Evolutionary conservation across 2,797 vertebrate genomes (phyloP), one percentile per base, ranked within the genome.

Genomic region (Macroramphosus scolopax): DNA sequence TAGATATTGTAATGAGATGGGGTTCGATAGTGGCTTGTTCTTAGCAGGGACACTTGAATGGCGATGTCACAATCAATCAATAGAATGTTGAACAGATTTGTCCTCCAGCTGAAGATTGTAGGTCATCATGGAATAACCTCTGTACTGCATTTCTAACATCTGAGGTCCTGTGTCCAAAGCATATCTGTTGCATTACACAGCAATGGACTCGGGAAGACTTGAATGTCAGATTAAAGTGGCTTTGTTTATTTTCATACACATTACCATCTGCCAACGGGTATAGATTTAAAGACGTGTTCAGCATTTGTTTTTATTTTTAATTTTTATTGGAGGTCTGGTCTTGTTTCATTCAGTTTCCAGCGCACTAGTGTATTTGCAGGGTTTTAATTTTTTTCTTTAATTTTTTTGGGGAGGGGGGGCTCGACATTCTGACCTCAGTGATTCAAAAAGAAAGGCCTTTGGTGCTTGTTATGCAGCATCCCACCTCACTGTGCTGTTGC

Each of bases 11-110:
- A 17, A 24, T 39, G 52, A 60, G 61, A 59, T n/a, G 49, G 52
- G 49, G 28, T 18, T 48, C 41, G 41, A 10, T 38, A 30, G 52
- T 44, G 38, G 52, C 39, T 57, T 25, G 25, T 61, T 16, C 32
- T 51, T 28, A 55, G 66, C 63, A 57, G 65, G 67, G 66, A 81
- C 65, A 80, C 84, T 82, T 86, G 71, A 77, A 84, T 77, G 75
- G 81, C 82, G 78, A 76, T 60, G 74, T 83, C 81, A 89, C 84
- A 88, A 88, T 88, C 88, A 83, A 83, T 72, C 77, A 64, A 38
- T 59, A 66, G 83, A 89, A 83, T 87, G 85, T 87, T 33, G 65
- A 82, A 77, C 65, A 66, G 72, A 78, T 67, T 58, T 75, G 60
- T 84, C 78, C 75, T 84, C 75, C 77, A 82, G 78, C 70, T 46